Conservation (phyloP, 1,140 invertebrate species). For the Augochlora pura region DNA sequence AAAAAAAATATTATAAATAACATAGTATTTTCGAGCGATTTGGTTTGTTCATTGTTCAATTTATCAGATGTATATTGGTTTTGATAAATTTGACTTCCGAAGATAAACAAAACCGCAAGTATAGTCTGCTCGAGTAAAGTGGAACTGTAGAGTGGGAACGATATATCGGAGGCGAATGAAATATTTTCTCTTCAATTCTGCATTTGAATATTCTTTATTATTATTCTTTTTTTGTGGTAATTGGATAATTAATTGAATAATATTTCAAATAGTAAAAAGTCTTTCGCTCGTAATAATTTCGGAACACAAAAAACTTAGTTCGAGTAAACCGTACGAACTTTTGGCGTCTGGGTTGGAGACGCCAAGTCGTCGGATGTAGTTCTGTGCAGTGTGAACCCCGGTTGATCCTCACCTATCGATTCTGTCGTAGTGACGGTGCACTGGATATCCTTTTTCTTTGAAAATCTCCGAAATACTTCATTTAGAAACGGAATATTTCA, state of each 20-base stretch:
- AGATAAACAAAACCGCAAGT: neutral
- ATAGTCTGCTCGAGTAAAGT: constrained; percentile 6
- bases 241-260: neutral
- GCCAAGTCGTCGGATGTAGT: constrained; percentile 46
- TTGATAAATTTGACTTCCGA: constrained; percentile 1
- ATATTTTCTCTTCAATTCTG: neutral
- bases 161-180: neutral
- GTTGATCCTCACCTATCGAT: constrained; percentile 68
- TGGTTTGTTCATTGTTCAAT: neutral
- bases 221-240: neutral
- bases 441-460: constrained; percentile 36
- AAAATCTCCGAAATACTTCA: constrained; percentile 13
- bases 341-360: constrained; percentile 67
- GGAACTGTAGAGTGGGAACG: neutral
- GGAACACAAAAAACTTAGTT: neutral
- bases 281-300: neutral
- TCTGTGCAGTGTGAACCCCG: constrained; percentile 67
- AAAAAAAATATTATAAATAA: neutral
- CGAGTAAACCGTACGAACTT: constrained; percentile 28
- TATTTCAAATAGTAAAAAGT: neutral
- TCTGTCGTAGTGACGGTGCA: constrained; percentile 49
- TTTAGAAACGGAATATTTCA: neutral
- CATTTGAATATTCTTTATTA: neutral
- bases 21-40: neutral
- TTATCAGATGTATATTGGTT: neutral